phyloP scores from a whole-genome alignment of 2,888 invertebrate species.

The Caenorhabditis drosophilae region DNA sequence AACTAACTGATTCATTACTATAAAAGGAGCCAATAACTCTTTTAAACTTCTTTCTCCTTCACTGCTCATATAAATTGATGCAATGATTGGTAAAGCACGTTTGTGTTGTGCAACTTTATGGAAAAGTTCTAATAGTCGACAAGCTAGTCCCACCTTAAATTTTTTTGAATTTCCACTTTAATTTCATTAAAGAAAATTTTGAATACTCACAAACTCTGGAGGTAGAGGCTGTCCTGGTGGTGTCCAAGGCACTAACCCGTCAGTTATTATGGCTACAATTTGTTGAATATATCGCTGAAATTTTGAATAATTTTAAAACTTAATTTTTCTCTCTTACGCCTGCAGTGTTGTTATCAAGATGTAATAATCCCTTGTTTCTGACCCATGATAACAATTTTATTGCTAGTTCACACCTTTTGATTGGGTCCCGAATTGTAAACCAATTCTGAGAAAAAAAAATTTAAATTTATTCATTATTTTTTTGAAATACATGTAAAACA shows the following conservation, averaged over 20 bases:
- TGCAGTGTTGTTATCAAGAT: conserved; percentile 2
- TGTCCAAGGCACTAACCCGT: conserved; percentile 13
- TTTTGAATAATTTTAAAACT: neutral
- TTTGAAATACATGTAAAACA: conserved; percentile 4
- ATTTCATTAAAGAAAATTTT: neutral
- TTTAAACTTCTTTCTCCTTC: conserved; percentile 5
- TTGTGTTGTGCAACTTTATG: neutral
- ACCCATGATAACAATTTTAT: conserved; percentile 13
- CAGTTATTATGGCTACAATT: conserved; percentile 14
- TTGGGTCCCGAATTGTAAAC: conserved; percentile 12
- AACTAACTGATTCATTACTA: conserved; percentile 4
- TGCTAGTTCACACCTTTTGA: conserved; percentile 7
- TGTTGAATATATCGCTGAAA: conserved; percentile 15
- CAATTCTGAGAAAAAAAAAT: conserved; percentile 22
- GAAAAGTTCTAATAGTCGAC: neutral
- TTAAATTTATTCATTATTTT: neutral
- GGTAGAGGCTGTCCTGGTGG: conserved; percentile 7
- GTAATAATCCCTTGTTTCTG: conserved; percentile 9
- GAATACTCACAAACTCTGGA: conserved; percentile 10
- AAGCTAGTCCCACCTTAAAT: neutral
- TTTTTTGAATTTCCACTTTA: neutral
- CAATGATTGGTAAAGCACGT: neutral
- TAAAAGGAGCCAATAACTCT: neutral
- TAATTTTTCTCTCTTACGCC: conserved; percentile 9
- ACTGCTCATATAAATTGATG: neutral